phyloP scores from a whole-genome alignment of 2,797 vertebrate species.

The Alosa sapidissima region DNA sequence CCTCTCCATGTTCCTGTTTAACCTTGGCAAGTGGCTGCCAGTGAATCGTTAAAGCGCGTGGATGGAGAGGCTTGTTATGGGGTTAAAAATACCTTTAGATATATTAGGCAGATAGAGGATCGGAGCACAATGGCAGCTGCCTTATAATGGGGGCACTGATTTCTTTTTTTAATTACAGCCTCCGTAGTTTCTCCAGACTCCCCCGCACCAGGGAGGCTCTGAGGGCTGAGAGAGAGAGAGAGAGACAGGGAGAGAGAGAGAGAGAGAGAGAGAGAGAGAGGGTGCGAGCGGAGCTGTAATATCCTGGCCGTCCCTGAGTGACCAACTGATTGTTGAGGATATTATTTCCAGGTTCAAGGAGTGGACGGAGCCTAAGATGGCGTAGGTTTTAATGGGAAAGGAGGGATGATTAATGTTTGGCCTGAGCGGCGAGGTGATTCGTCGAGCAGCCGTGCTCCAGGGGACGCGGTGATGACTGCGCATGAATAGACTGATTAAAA shows the following conservation, averaged over 20 bases:
- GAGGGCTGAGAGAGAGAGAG: not conserved
- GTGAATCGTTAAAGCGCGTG: not conserved
- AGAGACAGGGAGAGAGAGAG: not conserved
- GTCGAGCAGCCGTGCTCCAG: not conserved
- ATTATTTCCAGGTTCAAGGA: conserved; percentile 15
- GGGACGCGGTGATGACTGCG: not conserved
- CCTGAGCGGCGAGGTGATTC: not conserved
- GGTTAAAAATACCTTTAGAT: conserved; percentile 61
- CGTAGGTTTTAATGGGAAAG: conserved; percentile 1
- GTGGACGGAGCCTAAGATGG: not conserved
- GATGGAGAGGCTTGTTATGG: conserved; percentile 15
- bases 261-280: not conserved
- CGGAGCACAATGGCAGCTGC: conserved; percentile 52
- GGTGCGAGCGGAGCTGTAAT: conserved; percentile 32
- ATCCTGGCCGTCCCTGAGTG: conserved; percentile 47
- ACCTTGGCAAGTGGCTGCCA: not conserved
- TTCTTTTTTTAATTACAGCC: conserved; percentile 55
- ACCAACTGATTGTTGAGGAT: not conserved
- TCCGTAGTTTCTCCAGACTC: not conserved
- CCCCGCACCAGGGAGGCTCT: not conserved
- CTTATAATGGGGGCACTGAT: conserved; percentile 59
- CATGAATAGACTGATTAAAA: conserved; percentile 19
- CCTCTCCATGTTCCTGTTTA: not conserved
- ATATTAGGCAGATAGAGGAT: conserved; percentile 51
- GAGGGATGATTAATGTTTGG: conserved; percentile 7